Evolutionary conservation across 2,888 invertebrate species (phyloP).

Genomic region (Glyphotaelius pellucidus): DNA sequence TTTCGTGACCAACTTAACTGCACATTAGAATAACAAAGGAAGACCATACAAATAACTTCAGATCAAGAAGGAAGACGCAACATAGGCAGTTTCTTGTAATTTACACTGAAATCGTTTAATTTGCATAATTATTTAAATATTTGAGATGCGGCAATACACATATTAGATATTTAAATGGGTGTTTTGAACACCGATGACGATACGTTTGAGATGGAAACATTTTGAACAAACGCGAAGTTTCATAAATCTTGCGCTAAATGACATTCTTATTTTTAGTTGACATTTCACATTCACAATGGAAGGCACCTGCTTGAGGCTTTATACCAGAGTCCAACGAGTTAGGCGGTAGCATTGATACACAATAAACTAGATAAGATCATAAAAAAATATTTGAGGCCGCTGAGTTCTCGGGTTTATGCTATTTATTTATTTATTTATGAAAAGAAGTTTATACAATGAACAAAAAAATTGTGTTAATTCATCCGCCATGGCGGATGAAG

Average conservation of each 20-base stretch:
- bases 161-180: constrained; percentile 44
- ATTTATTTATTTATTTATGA: too few relatives aligned
- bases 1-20: constrained; percentile 39
- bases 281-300: constrained; percentile 39
- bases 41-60: constrained; percentile 15
- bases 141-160: constrained; percentile 38
- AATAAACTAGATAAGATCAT: neutral
- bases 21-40: constrained; percentile 45
- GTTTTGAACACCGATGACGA: constrained; percentile 36
- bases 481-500: too few relatives aligned
- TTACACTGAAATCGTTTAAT: constrained; percentile 41
- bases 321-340: neutral
- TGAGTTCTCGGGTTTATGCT: neutral
- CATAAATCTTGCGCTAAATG: constrained; percentile 54
- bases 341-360: neutral
- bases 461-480: too few relatives aligned
- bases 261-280: constrained; percentile 44
- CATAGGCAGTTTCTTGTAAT: constrained; percentile 27
- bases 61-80: constrained; percentile 18
- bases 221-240: constrained; percentile 34
- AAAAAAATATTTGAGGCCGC: neutral
- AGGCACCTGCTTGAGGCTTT: constrained; percentile 46
- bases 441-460: too few relatives aligned
- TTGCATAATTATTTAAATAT: constrained; percentile 49
- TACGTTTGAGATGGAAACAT: constrained; percentile 18